phyloP scores from a whole-genome alignment of 2,888 invertebrate genomes.

The Cremastinae sp. region DNA sequence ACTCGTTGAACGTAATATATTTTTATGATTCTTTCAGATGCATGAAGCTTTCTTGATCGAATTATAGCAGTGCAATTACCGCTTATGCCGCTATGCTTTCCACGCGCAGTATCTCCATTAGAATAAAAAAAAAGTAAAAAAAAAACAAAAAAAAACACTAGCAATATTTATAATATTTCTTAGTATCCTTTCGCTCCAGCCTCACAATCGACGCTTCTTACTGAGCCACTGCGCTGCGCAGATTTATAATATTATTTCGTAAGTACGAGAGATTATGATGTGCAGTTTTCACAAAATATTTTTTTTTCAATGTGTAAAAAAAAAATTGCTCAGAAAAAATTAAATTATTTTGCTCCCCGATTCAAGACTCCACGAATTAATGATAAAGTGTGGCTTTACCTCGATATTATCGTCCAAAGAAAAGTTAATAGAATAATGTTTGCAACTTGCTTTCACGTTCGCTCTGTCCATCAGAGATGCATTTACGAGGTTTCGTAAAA shows the following conservation, averaged over 20 bases:
- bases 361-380: slow-evolving; percentile 18
- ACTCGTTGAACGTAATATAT: slow-evolving; percentile 67
- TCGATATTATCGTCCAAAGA: slow-evolving; percentile 65
- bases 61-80: slow-evolving; percentile 76
- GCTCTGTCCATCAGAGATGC: slow-evolving; percentile 58
- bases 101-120: slow-evolving; percentile 71
- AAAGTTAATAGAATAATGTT: slow-evolving; percentile 72
- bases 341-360: slow-evolving; percentile 20
- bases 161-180: slow-evolving; percentile 61
- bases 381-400: slow-evolving; percentile 52
- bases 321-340: slow-evolving; percentile 9
- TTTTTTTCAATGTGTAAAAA: slow-evolving; percentile 24
- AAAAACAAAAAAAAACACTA: slow-evolving; percentile 54
- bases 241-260: slow-evolving; percentile 65
- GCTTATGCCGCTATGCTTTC: slow-evolving; percentile 80
- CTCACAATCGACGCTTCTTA: slow-evolving; percentile 71
- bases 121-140: slow-evolving; percentile 49
- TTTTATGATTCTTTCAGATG: slow-evolving; percentile 79
- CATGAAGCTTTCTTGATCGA: slow-evolving; percentile 79
- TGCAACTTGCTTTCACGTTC: slow-evolving; percentile 62
- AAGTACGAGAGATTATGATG: slow-evolving; percentile 60
- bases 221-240: slow-evolving; percentile 67
- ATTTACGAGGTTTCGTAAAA: slow-evolving; percentile 30
- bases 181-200: slow-evolving; percentile 66
- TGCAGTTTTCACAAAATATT: neutral